These are phyloP conservation scores for Tenthredo notha DNA, from an alignment of 2,888 invertebrate genomes.

Conservation along the genomic window DNA sequence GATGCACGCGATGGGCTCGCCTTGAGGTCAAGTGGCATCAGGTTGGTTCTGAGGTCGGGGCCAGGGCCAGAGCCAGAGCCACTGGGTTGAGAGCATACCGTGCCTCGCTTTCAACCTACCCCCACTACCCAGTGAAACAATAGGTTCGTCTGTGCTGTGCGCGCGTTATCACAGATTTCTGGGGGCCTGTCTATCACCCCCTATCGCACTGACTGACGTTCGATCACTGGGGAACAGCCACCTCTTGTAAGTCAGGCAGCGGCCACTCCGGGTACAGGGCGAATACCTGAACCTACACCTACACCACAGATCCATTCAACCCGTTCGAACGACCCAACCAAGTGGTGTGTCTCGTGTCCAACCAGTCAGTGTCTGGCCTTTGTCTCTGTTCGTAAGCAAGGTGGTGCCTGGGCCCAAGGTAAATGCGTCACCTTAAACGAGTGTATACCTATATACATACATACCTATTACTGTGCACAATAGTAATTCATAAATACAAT, in stretches of 20 bases:
- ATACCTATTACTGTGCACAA: constrained; percentile 57
- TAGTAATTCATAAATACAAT: constrained; percentile 50
- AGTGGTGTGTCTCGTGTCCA: constrained; percentile 69
- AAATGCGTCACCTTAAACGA: constrained; percentile 79
- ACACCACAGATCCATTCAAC: constrained; percentile 59
- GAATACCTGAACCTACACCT: constrained; percentile 67
- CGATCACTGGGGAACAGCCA: constrained; percentile 47
- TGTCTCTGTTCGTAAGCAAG: constrained; percentile 77
- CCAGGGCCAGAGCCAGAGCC: constrained; percentile 40
- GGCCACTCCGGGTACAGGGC: constrained; percentile 73
- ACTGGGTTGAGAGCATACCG: constrained; percentile 49
- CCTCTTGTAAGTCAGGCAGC: constrained; percentile 74
- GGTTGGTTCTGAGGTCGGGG: constrained; percentile 63
- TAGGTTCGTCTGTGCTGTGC: constrained; percentile 52
- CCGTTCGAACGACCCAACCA: constrained; percentile 76
- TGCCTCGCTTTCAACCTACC: constrained; percentile 47
- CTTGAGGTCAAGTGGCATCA: constrained; percentile 73
- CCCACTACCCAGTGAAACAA: constrained; percentile 53
- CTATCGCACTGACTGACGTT: constrained; percentile 51
- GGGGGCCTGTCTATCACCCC: constrained; percentile 49
- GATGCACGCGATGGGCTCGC: constrained; percentile 73
- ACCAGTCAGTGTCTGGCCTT: constrained; percentile 72
- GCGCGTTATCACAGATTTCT: constrained; percentile 52
- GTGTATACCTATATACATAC: constrained; percentile 75
- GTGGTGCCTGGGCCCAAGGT: constrained; percentile 79